Evolutionary conservation across 2,888 invertebrate genomes (phyloP), one percentile per base, ranked within the genome.

Genomic region (Blastobasis lacticolella): DNA sequence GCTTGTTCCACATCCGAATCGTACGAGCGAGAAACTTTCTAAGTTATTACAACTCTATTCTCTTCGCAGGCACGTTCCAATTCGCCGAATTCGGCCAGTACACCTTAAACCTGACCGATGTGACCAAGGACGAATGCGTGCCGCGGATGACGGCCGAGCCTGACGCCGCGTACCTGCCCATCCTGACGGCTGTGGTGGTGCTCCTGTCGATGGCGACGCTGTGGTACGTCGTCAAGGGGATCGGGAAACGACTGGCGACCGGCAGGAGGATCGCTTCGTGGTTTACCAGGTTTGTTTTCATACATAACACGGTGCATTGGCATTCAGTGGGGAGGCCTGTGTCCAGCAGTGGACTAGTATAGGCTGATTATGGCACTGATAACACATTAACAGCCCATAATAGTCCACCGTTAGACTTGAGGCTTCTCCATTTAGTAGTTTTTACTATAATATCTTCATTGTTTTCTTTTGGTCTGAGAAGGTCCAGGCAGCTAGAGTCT

Each of bases 191-290:
- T 0, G 77, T 82, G 0, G 84, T 89, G 40, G 79, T 83, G 6
- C 68, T 88, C 7, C 65, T 89, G 58, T 76, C 81, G 4, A 86
- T 89, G 84, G 88, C 88, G 8, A 88, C 88, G 0, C 66, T 88
- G 45, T 89, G 89, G 88, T 89, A 89, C 57, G 65, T 88, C 49
- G 64, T 87, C 40, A 89, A 89, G 57, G 85, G 77, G 0, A 82
- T 88, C 4, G 81, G 82, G 36, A 88, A 86, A 61, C 65, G 82
- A 49, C 56, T 88, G 4, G 67, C 81, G 1, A 86, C 88, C 40
- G 80, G 85, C 6, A 65, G 87, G 10, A 44, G 84, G 1, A 85
- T 87, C 57, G 79, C 84, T 1, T 78, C 81, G 57, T 82, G 84
- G 55, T 82, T 88, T 66, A 84, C 81, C 23, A 81, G 87, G 89